phyloP scores from a whole-genome alignment of 2,888 invertebrate genomes.

The Euplexia lucipara region DNA sequence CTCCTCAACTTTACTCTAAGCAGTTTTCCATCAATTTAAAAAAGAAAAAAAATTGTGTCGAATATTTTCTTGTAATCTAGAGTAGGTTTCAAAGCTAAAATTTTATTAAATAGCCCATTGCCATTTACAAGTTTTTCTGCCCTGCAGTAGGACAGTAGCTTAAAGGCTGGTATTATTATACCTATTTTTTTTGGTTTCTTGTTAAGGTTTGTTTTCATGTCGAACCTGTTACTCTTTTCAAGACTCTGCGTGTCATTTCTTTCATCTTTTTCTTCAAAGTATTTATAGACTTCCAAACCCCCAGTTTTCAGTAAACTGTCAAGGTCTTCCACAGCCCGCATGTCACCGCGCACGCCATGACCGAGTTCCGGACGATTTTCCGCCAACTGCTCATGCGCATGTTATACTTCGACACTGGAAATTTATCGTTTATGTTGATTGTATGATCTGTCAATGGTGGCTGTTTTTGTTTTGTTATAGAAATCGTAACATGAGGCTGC shows the following conservation, averaged over 20 bases:
- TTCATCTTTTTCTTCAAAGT: no score
- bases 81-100: no score
- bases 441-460: slow-evolving; percentile 40
- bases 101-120: no score
- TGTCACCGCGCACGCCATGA: slow-evolving; percentile 69
- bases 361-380: slow-evolving; percentile 71
- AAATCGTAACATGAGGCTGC: slow-evolving; percentile 9
- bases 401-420: slow-evolving; percentile 43
- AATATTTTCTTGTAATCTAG: no score
- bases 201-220: neutral
- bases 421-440: slow-evolving; percentile 42
- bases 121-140: no score
- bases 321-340: slow-evolving; percentile 62
- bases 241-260: no score
- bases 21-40: no score
- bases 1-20: no score
- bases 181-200: no score
- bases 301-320: slow-evolving; percentile 31
- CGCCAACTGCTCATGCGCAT: slow-evolving; percentile 44
- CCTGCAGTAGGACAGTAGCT: no score
- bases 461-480: slow-evolving; percentile 18
- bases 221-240: neutral
- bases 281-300: slow-evolving; percentile 1
- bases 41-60: no score
- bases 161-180: no score